Evolutionary conservation across 2,797 vertebrate species (phyloP), one percentile per base, ranked within the genome.

Genomic region (Fringilla coelebs): DNA sequence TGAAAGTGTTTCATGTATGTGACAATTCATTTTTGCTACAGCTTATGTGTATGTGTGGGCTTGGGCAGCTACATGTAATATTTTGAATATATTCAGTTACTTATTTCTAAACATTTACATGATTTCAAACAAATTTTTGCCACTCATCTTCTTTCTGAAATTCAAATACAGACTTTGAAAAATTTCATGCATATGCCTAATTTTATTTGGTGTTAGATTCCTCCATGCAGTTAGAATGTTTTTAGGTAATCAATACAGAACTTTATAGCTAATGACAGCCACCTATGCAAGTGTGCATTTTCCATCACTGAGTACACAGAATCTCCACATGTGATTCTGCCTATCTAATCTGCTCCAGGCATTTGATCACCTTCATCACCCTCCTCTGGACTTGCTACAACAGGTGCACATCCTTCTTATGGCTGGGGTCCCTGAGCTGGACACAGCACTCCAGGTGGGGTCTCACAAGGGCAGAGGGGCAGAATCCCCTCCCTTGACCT

Each of bases 31-130:
- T 94, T 85, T 73, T 66, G 31, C 13, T 29, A 76, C 40, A 85
- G 10, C 19, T 70, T 83, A 20, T 66, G 12, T 73, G 14, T 48
- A 10, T 60, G 10, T 24, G 73, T 57, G 57, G 52, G 65, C 24
- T 76, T 46, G 12, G 10, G 26, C 40, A 82, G 26, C 9, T 83
- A 31, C 0, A 2, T 38, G 45, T 28, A 88, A 36, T 74, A 71
- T 89, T 94, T 94, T 88, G 88, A 76, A 77, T 67, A 61, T 60
- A 83, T 70, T 85, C 46, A 48, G 40, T 76, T 67, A 55, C 55
- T 92, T 72, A 73, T 88, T 92, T 96, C 87, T 90, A 95, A 96
- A 93, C 34, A 85, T 93, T 88, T 90, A 78, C 54, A 73, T 62
- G 5, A 71, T 89, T 88, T 87, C 58, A 85, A 68, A 19, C 5